Conservation (phyloP, 2,888 invertebrate genomes). For the Neuroscelio doddi region DNA sequence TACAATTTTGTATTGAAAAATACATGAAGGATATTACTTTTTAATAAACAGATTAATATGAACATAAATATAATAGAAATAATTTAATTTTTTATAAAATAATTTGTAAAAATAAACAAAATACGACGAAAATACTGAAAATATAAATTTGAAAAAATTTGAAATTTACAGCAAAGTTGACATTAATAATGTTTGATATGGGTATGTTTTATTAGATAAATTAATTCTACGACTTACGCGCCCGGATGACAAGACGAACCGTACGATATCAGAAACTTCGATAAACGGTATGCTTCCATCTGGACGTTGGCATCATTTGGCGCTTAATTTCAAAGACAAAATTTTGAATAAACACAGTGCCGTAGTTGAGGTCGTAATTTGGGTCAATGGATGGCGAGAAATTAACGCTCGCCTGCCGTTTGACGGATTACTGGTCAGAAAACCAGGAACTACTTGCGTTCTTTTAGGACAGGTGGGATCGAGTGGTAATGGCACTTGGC, state of each 20-base stretch:
- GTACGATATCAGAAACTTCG: slow-evolving; percentile 74
- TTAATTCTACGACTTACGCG: slow-evolving; percentile 74
- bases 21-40: too few species aligned
- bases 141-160: too few species aligned
- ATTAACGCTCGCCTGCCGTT: slow-evolving; percentile 75
- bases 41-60: too few species aligned
- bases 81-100: too few species aligned
- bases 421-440: slow-evolving; percentile 77
- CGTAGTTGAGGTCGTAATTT: slow-evolving; percentile 76
- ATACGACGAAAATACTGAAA: too few species aligned
- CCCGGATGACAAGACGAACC: slow-evolving; percentile 73
- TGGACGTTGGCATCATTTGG: slow-evolving; percentile 76
- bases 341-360: slow-evolving; percentile 75
- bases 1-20: too few species aligned
- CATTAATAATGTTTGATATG: neutral
- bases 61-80: too few species aligned
- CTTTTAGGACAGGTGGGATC: slow-evolving; percentile 74
- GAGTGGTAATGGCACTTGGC: slow-evolving; percentile 72
- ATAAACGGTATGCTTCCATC: slow-evolving; percentile 72
- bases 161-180: too few species aligned
- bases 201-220: slow-evolving; percentile 67
- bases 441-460: slow-evolving; percentile 75
- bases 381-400: slow-evolving; percentile 76
- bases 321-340: slow-evolving; percentile 76
- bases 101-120: too few species aligned